Evolutionary conservation across 1,140 invertebrate species (phyloP), one percentile per base, ranked within the genome.

Genomic region (Apis florea): DNA sequence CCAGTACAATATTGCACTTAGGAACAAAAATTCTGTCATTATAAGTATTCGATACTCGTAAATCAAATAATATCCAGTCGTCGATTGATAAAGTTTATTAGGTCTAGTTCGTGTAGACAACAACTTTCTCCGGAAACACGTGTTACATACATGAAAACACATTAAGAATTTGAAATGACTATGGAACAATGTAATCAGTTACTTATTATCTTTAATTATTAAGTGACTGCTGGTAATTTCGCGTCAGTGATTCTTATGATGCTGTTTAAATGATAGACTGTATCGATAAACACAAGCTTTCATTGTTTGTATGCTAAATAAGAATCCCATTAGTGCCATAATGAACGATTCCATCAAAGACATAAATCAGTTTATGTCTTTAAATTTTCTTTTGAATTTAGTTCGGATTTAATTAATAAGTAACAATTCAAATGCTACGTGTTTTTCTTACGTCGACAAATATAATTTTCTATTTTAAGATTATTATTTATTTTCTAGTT

Each of bases 111-210:
- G 21, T 4, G 15, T 19, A 8, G 11, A n/a, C 0, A 72, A 72
- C 49, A 72, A 72, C 49, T 79, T 63, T 72, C 49, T 72, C 58
- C 56, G 68, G 17, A 79, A 47, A 56, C 26, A 8, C 10, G 26
- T 24, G 6, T 13, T n/a, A 64, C 6, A 15, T 24, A 59, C 15
- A 75, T 53, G 51, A 3, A 71, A 61, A 63, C 19, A 21, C 56
- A 63, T 54, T 9, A 26, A 11, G 13, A 72, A 79, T 26, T 40
- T n/a, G 15, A 19, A 66, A 24, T 64, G 21, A 10, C 9, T 53
- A 24, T 6, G 54, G n/a, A 58, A 74, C 79, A 59, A 58, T 40
- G 53, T 49, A 72, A 74, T 63, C 40, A 63, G 24, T 80, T 80
- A 66, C 13, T 10, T 58, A 74, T n/a, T n/a, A 80, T 75, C 70